Conservation (phyloP, 2,888 invertebrate genomes). For the Bugula neritina region DNA sequence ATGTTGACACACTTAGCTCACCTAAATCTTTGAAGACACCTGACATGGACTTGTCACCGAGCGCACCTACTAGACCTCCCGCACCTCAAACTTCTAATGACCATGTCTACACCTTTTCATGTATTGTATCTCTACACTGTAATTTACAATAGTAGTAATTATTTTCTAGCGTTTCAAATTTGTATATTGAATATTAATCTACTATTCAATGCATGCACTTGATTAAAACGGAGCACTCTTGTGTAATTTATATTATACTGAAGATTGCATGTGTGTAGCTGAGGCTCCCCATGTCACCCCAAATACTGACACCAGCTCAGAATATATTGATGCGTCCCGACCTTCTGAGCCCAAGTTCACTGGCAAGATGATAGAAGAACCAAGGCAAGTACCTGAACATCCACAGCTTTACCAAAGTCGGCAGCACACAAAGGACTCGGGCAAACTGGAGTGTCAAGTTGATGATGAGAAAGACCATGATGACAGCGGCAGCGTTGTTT, state of each 20-base stretch:
- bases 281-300: background rate
- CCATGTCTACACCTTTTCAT: too few relatives aligned
- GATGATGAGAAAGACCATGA: background rate
- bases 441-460: background rate
- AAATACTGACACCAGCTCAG: background rate
- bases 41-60: background rate
- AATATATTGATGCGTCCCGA: background rate
- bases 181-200: too few relatives aligned
- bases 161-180: too few relatives aligned
- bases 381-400: background rate
- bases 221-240: too few relatives aligned
- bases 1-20: background rate
- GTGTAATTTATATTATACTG: too few relatives aligned
- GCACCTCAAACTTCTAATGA: background rate
- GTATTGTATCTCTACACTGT: too few relatives aligned
- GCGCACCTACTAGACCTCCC: background rate
- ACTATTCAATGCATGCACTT: too few relatives aligned
- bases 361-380: background rate
- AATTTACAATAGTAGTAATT: too few relatives aligned
- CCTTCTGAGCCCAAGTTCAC: too few relatives aligned
- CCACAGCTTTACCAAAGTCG: constrained; percentile 3
- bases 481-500: constrained; percentile 11
- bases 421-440: background rate
- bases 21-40: background rate
- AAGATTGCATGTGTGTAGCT: too few relatives aligned